These are phyloP conservation scores for Protaetia brevitarsis DNA, from an alignment of 1,140 invertebrate species.

Conservation along the genomic window DNA sequence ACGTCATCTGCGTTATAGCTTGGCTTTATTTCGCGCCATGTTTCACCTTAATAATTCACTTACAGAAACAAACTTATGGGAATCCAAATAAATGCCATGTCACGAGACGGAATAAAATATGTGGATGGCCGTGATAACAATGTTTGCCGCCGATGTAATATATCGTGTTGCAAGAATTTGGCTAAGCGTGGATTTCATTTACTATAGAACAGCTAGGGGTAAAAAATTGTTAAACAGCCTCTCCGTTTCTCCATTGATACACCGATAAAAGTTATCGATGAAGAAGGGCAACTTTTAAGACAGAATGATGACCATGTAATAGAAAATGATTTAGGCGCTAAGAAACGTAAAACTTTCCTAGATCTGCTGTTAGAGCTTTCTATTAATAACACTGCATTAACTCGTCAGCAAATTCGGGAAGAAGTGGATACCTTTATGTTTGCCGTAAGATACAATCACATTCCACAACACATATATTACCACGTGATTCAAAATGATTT, in stretches of 20 bases:
- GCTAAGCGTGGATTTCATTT: slow-evolving; percentile 18
- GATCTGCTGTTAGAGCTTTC: slow-evolving; percentile 68
- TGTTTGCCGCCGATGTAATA: not conserved
- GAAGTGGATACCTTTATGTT: slow-evolving; percentile 77
- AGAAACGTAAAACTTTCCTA: slow-evolving; percentile 69
- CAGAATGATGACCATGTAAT: not conserved
- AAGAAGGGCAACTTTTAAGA: slow-evolving; percentile 42
- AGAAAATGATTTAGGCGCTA: slow-evolving; percentile 47
- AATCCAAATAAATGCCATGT: not conserved
- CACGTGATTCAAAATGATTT: too few relatives aligned
- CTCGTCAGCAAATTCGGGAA: slow-evolving; percentile 65
- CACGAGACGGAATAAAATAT: not conserved
- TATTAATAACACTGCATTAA: slow-evolving; percentile 55
- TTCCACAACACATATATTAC: too few relatives aligned
- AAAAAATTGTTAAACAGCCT: slow-evolving; percentile 55
- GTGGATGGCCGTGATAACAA: not conserved
- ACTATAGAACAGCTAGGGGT: not conserved
- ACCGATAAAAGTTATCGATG: slow-evolving; percentile 56
- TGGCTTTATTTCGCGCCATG: not conserved
- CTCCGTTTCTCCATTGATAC: slow-evolving; percentile 65
- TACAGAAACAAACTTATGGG: not conserved
- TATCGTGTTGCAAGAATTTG: slow-evolving; percentile 1
- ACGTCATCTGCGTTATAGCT: not conserved
- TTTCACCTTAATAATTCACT: not conserved
- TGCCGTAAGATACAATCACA: too few relatives aligned